Evolutionary conservation across 2,888 invertebrate genomes (phyloP).

Genomic region (Rhagonycha fulva): DNA sequence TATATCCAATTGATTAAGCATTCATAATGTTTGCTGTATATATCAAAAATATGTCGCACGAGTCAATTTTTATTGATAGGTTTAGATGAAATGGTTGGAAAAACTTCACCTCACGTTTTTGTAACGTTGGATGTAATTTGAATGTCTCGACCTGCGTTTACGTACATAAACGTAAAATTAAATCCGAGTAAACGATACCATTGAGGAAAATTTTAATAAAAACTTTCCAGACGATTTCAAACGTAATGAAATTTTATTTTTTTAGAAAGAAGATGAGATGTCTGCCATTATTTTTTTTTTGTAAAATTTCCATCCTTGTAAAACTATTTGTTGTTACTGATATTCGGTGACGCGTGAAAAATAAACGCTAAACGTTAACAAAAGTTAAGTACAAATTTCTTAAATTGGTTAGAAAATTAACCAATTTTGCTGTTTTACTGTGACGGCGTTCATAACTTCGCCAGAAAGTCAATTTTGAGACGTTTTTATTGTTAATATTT

Average conservation of each 20-base stretch:
- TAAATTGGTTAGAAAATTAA: background rate
- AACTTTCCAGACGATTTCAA: background rate
- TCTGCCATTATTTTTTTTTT: background rate
- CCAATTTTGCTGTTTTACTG: background rate
- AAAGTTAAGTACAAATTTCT: background rate
- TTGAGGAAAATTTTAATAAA: slow-evolving; percentile 2
- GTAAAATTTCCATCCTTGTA: background rate
- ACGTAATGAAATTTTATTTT: slow-evolving; percentile 8
- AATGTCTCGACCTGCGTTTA: background rate
- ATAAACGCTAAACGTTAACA: background rate
- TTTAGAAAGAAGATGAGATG: background rate
- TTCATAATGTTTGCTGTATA: background rate
- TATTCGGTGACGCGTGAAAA: background rate
- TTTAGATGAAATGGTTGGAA: background rate
- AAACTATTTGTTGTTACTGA: background rate
- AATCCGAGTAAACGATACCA: slow-evolving; percentile 2
- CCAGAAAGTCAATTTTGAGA: background rate
- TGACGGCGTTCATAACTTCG: background rate
- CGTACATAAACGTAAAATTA: background rate
- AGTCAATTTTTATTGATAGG: background rate
- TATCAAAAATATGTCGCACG: background rate
- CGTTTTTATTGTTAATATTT: background rate
- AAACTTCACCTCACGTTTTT: background rate
- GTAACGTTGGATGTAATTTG: background rate
- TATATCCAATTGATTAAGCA: background rate